phyloP scores from a whole-genome alignment of 2,797 vertebrate genomes.

The Acanthornis magna region DNA sequence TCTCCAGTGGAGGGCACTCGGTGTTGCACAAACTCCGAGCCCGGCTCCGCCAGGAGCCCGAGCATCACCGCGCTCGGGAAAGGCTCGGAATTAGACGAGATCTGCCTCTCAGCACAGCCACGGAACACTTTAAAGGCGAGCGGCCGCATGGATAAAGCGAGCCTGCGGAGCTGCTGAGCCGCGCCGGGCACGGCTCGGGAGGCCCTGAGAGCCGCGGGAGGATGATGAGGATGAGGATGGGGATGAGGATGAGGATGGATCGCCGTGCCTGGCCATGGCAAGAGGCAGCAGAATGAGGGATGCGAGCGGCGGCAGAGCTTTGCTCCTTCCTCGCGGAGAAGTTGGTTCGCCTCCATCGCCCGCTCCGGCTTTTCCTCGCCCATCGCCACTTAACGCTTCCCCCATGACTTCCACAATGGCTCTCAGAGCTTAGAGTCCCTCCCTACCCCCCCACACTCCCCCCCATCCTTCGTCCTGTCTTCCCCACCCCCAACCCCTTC shows the following conservation, averaged over 20 bases:
- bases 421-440: constrained; percentile 71
- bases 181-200: constrained; percentile 35
- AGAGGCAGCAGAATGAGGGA: constrained; percentile 73
- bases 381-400: constrained; percentile 61
- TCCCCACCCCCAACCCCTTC: constrained; percentile 55
- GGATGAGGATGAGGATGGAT: constrained; percentile 63
- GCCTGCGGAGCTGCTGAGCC: constrained; percentile 62
- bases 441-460: background rate
- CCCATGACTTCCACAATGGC: constrained; percentile 74
- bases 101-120: constrained; percentile 77
- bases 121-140: constrained; percentile 73
- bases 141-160: constrained; percentile 73
- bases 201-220: constrained; percentile 38
- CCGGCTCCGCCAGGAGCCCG: constrained; percentile 72
- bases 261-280: constrained; percentile 71
- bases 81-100: constrained; percentile 76
- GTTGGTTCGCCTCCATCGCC: constrained; percentile 67
- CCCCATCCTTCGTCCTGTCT: constrained; percentile 52
- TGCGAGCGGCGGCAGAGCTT: constrained; percentile 61
- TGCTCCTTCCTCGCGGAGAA: constrained; percentile 59
- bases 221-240: constrained; percentile 58
- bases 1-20: constrained; percentile 85
- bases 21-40: constrained; percentile 78
- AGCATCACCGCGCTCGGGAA: constrained; percentile 78
- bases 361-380: constrained; percentile 50